Evolutionary conservation across 2,888 invertebrate genomes (phyloP), one percentile per base, ranked within the genome.

Genomic region (Aethes cnicana): DNA sequence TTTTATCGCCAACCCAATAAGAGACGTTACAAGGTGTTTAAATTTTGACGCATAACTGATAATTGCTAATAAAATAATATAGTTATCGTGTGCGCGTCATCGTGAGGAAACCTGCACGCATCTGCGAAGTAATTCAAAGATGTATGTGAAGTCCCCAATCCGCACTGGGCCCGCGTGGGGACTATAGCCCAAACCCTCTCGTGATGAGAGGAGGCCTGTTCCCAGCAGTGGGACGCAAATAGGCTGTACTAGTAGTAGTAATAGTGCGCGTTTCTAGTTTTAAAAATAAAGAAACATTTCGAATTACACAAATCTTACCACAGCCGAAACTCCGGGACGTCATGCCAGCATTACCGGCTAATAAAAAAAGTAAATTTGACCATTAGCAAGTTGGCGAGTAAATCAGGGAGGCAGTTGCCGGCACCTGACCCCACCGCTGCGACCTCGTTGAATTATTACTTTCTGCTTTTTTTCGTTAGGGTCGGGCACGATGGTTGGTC

Each of bases 381-480:
- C 61, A 59, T 72, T 72, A 64, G 58, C 70, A 64, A 70, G 67
- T 72, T 69, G 57, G 53, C 63, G 35, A 55, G 55, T 68, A 68
- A 71, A 71, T 69, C 71, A 64, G 65, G 60, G 61, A 62, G 62
- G 59, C 60, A 64, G 61, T 72, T 68, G 47, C 41, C 54, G 55
- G 56, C 72, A 73, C 72, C 72, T 73, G 72, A 65, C 62, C 68
- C 68, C 52, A 49, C 54, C 61, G 56, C 54, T 56, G 47, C 53
- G 41, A 28, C 28, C 28, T 42, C 25, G 43, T 47, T 70, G 69
- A 72, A 42, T 65, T 72, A 72, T 72, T 64, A 59, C 62, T 20
- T 53, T 18, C 33, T 62, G 70, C 62, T 66, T 70, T 68, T 68
- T 72, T 70, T 69, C 66, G 65, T 69, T 61, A 68, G 61, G 26